Evolutionary conservation across 2,797 vertebrate genomes (phyloP), one percentile per base, ranked within the genome.

Genomic region (Pseudocheirus occidentalis): DNA sequence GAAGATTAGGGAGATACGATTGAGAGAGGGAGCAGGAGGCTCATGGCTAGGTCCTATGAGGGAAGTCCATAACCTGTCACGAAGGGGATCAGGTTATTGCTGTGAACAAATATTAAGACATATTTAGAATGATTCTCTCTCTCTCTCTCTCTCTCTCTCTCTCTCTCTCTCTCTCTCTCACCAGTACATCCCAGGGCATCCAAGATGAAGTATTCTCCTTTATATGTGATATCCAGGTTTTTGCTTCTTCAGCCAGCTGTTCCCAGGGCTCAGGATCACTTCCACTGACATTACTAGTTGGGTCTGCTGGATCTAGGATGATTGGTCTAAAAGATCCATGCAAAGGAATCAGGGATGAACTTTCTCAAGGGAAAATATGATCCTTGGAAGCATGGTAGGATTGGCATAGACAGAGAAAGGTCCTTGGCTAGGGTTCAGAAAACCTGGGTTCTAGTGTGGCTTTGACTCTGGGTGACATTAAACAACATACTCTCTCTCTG

Each of bases 231-330:
- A 97, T 34, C 92, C 95, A 97, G 28, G 0, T 0, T 5, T 0
- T 0, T 7, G 98, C 98, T 59, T 46, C 94, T 0, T 0, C 0
- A 0, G 95, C 95, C 58, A 98, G 87, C 40, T 62, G 27, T 0
- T 1, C 0, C 98, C 98, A 98, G 4, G 55, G 0, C 0, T 93
- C 95, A 5, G 0, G 0, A 24, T 31, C 46, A 11, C 96, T 97
- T 87, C 0, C 1, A 1, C 91, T 53, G 54, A 98, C 91, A 4
- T 98, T 98, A 10, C 97, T 96, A 0, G 98, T 99, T 24, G 98
- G 98, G 94, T 99, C 98, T 0, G 97, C 97, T 0, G 98, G 98
- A 92, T 99, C 98, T 95, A 98, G 93, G 96, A 99, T 98, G 29
- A 99, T 5, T 0, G 98, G 98, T 54, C 98, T 99, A 94, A 0